These are phyloP conservation scores for Malacosoma neustria DNA, from an alignment of 2,888 invertebrate species.

Conservation along the genomic window DNA sequence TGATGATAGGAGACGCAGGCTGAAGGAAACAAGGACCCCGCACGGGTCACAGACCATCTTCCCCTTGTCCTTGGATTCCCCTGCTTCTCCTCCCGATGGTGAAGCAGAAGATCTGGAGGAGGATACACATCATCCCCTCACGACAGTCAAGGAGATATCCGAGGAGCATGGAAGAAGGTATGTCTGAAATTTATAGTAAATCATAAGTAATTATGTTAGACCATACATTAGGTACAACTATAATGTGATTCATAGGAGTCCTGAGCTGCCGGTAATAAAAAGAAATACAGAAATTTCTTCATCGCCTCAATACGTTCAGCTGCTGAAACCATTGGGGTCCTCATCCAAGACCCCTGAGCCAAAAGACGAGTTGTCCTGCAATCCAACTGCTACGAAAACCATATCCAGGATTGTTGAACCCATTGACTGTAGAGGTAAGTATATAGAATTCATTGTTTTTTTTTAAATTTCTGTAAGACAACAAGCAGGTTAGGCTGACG, in stretches of 20 bases:
- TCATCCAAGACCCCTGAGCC: conserved; percentile 20
- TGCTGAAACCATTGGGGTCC: conserved; percentile 31
- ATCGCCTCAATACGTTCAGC: conserved; percentile 67
- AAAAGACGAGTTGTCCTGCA: conserved; percentile 31
- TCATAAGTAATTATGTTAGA: too few relatives aligned
- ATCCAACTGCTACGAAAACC: conserved; percentile 61
- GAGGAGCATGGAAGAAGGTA: conserved; percentile 30
- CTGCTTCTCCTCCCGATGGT: conserved; percentile 76
- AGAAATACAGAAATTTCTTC: conserved; percentile 21
- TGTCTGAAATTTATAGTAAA: not conserved
- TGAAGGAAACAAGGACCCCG: conserved; percentile 46
- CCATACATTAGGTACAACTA: too few relatives aligned
- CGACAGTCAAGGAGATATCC: conserved; percentile 49
- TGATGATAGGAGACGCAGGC: conserved; percentile 31
- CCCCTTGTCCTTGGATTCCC: conserved; percentile 80
- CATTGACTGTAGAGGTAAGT: conserved; percentile 26
- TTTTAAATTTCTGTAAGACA: too few relatives aligned
- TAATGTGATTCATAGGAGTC: not conserved
- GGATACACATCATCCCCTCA: conserved; percentile 36
- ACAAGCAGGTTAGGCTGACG: too few relatives aligned
- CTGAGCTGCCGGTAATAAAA: not conserved
- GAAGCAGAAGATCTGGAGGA: conserved; percentile 34
- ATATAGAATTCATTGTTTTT: too few relatives aligned
- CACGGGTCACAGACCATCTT: conserved; percentile 79
- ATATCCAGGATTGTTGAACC: conserved; percentile 27